phyloP scores from a whole-genome alignment of 2,888 invertebrate species.

The Agrochola litura region DNA sequence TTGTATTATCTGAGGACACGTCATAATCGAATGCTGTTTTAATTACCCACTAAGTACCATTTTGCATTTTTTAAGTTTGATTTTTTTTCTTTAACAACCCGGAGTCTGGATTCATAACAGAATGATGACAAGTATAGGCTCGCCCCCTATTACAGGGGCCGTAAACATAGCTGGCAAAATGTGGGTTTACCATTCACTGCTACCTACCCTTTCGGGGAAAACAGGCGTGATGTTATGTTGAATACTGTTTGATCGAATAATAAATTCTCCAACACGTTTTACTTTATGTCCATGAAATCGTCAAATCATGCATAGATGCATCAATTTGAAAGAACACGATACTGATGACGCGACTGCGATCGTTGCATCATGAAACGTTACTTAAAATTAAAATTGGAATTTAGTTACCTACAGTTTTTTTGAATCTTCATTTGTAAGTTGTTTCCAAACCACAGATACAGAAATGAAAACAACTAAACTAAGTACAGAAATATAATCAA shows the following conservation, averaged over 20 bases:
- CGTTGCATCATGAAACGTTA: background rate
- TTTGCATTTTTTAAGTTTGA: too few species aligned
- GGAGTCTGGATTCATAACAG: background rate
- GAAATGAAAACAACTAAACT: background rate
- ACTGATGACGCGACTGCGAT: conserved; percentile 12
- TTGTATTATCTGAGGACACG: background rate
- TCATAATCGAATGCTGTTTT: background rate
- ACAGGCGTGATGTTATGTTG: background rate
- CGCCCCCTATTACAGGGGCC: background rate
- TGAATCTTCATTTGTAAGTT: background rate
- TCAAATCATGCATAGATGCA: conserved; percentile 39
- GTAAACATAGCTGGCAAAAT: background rate
- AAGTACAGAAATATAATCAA: background rate
- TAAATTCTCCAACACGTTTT: conserved; percentile 26
- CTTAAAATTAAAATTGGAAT: background rate
- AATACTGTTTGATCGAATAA: conserved; percentile 16
- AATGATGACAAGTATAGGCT: background rate
- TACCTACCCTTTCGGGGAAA: background rate
- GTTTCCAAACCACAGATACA: background rate
- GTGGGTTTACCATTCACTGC: background rate
- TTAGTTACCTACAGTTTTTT: background rate
- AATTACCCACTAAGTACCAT: background rate
- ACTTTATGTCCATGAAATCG: conserved; percentile 41
- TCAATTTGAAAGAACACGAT: conserved; percentile 34
- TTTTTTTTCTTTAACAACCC: background rate